Conservation (phyloP, 2,888 invertebrate genomes). For the Hartigia nigra region DNA sequence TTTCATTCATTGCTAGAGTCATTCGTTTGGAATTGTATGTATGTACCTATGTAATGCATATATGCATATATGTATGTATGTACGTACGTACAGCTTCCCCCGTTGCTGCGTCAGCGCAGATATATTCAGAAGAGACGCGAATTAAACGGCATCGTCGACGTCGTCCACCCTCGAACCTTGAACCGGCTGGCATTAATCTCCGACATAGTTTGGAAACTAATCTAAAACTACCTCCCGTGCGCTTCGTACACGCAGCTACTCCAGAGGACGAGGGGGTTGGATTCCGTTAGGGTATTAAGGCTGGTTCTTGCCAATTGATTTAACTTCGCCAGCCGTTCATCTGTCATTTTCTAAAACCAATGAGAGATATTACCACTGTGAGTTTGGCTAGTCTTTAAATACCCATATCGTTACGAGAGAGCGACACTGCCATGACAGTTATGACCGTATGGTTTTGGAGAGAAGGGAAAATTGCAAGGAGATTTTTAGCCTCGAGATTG, state of each 20-base stretch:
- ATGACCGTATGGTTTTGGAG: neutral
- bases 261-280: neutral
- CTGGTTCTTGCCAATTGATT: neutral
- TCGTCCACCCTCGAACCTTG: conserved; percentile 18
- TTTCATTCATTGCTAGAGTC: neutral
- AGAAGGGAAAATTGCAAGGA: neutral
- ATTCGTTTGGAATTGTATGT: neutral
- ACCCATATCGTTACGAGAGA: neutral
- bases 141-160: neutral
- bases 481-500: neutral
- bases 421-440: neutral
- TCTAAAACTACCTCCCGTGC: conserved; percentile 26
- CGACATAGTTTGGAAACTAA: conserved; percentile 33
- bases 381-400: neutral
- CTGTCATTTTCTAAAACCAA: neutral
- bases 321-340: neutral
- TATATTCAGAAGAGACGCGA: neutral
- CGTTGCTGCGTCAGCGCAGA: neutral
- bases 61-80: too few relatives aligned
- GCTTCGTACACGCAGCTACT: neutral
- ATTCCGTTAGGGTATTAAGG: neutral
- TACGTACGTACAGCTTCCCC: neutral
- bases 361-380: neutral
- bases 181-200: conserved; percentile 32
- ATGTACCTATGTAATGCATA: neutral